phyloP scores from a whole-genome alignment of 1,140 invertebrate species.

The Drosophila tristis region DNA sequence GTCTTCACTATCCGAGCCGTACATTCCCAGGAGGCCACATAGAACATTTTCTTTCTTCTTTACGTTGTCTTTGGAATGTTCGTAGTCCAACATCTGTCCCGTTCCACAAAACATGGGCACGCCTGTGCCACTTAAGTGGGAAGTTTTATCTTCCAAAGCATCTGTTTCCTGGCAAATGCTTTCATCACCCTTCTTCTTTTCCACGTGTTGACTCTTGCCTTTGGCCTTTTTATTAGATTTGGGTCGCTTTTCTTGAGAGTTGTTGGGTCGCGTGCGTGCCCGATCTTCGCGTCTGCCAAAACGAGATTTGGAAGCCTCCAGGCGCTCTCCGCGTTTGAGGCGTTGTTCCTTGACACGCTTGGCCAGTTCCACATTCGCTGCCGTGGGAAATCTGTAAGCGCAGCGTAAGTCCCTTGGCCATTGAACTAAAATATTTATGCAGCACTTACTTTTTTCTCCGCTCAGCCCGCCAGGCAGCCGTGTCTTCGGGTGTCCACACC shows the following conservation, averaged over 20 bases:
- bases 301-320: conserved; percentile 84
- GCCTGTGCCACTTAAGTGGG: not conserved
- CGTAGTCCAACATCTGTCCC: conserved; percentile 53
- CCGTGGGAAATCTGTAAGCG: conserved; percentile 87
- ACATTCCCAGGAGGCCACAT: conserved; percentile 65
- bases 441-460: conserved; percentile 87
- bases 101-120: conserved; percentile 64
- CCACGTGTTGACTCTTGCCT: not conserved
- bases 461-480: conserved; percentile 92
- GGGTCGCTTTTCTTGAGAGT: not conserved
- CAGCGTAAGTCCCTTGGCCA: not conserved
- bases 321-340: conserved; percentile 88
- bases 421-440: not conserved
- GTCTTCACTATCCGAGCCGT: conserved; percentile 71
- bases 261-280: conserved; percentile 26
- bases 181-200: not conserved
- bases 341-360: conserved; percentile 88
- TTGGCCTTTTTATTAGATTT: conserved; percentile 10
- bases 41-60: conserved; percentile 42
- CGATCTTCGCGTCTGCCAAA: conserved; percentile 84
- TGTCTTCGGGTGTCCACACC: conserved; percentile 90
- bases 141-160: not conserved
- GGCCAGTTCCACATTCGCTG: conserved; percentile 88
- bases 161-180: not conserved
- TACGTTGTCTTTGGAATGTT: conserved; percentile 52